These are phyloP conservation scores for Pogoniulus pusillus DNA, from an alignment of 2,797 vertebrate genomes.

Conservation along the genomic window DNA sequence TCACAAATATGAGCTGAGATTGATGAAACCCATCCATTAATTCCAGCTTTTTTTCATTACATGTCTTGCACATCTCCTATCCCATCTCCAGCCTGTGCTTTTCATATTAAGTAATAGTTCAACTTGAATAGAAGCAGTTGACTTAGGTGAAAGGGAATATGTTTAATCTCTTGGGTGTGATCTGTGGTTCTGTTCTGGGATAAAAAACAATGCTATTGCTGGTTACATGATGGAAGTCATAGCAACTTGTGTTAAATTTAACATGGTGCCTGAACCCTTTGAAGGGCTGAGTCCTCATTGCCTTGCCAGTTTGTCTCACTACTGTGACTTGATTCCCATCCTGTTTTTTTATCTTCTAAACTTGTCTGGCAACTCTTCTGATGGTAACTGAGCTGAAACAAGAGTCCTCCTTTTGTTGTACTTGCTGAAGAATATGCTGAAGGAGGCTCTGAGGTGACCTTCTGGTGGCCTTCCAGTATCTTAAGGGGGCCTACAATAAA, in stretches of 20 bases:
- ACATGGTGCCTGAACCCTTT: background rate
- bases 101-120: constrained; percentile 12
- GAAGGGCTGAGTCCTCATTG: background rate
- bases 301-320: background rate
- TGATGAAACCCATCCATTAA: constrained; percentile 44
- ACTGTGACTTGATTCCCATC: background rate
- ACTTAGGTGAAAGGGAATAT: background rate
- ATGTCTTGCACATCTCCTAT: background rate
- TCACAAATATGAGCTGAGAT: constrained; percentile 46
- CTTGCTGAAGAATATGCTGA: background rate
- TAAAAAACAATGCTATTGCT: background rate
- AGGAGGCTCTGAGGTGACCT: too few species aligned
- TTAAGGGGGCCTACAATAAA: too few species aligned
- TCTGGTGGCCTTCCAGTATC: too few species aligned
- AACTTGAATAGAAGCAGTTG: background rate
- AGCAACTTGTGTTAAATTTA: background rate
- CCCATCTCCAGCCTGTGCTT: background rate
- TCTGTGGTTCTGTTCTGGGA: background rate
- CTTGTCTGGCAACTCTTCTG: background rate
- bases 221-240: background rate
- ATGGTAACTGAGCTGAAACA: background rate
- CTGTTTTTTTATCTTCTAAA: background rate
- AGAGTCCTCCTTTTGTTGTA: background rate
- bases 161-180: background rate
- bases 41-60: background rate